Percentiles rank a stretch among this genome's conserved stretches.
Evolutionary conservation across 2,113 vertebrate species (phyloP).

Genomic region (Varanus salvator): DNA sequence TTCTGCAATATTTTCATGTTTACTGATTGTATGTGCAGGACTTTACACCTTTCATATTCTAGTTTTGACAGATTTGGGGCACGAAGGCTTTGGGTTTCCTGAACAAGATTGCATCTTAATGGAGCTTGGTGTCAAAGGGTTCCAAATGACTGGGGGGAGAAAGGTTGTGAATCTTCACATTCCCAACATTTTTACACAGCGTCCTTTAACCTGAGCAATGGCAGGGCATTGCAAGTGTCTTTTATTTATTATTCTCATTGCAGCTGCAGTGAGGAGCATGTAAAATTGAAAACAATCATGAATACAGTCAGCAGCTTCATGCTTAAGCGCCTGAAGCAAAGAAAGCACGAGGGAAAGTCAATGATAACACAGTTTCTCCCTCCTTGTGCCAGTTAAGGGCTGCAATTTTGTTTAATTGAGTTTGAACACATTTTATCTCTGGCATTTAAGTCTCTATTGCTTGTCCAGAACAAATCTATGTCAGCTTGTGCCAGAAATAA

Average conservation of each 20-base stretch:
- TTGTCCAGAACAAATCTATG: slow-evolving; percentile 46
- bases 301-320: slow-evolving; percentile 10
- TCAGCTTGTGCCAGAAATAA: slow-evolving; percentile 37
- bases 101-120: slow-evolving; percentile 15
- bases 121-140: neutral
- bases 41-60: slow-evolving; percentile 5
- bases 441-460: slow-evolving; percentile 21
- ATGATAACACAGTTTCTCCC: slow-evolving; percentile 4
- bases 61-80: slow-evolving; percentile 17
- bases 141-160: neutral
- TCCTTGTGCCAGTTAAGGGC: slow-evolving; percentile 27
- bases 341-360: slow-evolving; percentile 16
- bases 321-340: slow-evolving; percentile 8
- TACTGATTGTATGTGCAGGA: neutral
- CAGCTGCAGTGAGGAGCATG: neutral
- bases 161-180: neutral
- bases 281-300: slow-evolving; percentile 25
- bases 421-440: slow-evolving; percentile 46
- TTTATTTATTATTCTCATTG: slow-evolving; percentile 22
- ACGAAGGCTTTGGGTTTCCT: slow-evolving; percentile 3
- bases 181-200: slow-evolving; percentile 20
- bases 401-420: slow-evolving; percentile 47
- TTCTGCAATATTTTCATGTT: neutral
- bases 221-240: neutral
- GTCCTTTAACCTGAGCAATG: neutral